phyloP scores from a whole-genome alignment of 37 sponge, comb jelly and placozoan species.

The Theonella swinhoei region DNA sequence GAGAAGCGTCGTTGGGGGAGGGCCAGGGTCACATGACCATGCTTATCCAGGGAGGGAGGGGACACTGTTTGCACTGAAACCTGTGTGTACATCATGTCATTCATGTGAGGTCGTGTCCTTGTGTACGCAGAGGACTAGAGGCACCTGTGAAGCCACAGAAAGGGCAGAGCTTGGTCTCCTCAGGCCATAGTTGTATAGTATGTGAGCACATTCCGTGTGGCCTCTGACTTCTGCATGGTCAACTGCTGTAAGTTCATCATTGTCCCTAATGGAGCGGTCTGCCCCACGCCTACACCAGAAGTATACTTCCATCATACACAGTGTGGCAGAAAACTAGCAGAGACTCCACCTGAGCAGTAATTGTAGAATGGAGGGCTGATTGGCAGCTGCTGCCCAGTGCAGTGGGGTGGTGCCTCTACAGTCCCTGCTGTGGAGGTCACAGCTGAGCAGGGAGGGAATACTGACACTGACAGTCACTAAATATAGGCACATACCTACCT shows the following conservation, averaged over 20 bases:
- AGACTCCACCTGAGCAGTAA: slow-evolving; percentile 69
- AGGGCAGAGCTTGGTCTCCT: slow-evolving; percentile 30
- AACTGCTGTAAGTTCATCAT: slow-evolving; percentile 60
- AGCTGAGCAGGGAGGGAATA: slow-evolving; percentile 23
- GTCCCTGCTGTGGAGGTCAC: slow-evolving; percentile 75
- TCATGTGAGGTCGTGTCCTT: neutral
- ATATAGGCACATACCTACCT: slow-evolving; percentile 33
- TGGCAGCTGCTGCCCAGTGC: slow-evolving; percentile 91
- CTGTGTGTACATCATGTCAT: neutral
- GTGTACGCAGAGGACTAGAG: neutral
- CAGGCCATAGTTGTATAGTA: slow-evolving; percentile 54
- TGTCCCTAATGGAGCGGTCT: slow-evolving; percentile 53
- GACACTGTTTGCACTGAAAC: slow-evolving; percentile 12
- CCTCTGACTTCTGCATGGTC: slow-evolving; percentile 80
- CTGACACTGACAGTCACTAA: neutral
- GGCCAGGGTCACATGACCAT: slow-evolving; percentile 67
- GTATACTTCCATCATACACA: neutral
- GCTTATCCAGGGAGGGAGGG: slow-evolving; percentile 54
- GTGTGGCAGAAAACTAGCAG: neutral
- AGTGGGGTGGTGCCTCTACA: slow-evolving; percentile 70
- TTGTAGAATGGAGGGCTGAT: slow-evolving; percentile 73
- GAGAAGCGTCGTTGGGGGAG: slow-evolving; percentile 28
- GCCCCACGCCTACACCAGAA: slow-evolving; percentile 57
- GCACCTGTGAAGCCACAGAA: slow-evolving; percentile 58
- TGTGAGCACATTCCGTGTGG: slow-evolving; percentile 55